phyloP scores from a whole-genome alignment of 1,140 invertebrate species.

The Hyphantria cunea region DNA sequence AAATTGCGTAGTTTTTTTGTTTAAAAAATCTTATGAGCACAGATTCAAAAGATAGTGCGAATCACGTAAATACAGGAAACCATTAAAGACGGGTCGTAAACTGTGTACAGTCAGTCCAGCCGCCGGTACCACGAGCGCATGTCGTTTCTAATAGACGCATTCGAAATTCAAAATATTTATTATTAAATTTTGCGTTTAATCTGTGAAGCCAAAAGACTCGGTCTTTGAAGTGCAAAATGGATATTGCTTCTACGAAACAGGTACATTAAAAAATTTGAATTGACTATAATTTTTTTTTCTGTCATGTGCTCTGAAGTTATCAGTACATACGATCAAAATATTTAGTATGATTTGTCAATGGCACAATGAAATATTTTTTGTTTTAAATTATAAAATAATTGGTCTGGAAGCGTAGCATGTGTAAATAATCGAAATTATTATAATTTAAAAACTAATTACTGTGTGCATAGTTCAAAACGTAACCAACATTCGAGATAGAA shows the following conservation, averaged over 20 bases:
- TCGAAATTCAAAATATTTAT: background rate
- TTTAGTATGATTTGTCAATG: too few relatives aligned
- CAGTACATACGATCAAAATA: background rate
- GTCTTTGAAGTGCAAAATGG: background rate
- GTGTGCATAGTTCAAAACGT: too few relatives aligned
- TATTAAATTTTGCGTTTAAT: background rate
- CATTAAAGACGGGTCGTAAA: constrained; percentile 57
- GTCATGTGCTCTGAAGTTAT: too few relatives aligned
- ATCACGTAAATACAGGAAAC: constrained; percentile 49
- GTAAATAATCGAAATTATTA: too few relatives aligned
- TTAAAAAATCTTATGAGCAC: constrained; percentile 15
- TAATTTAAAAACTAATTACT: too few relatives aligned
- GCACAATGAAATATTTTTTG: too few relatives aligned
- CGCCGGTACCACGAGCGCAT: background rate
- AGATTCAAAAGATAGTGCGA: constrained; percentile 3
- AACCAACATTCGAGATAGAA: too few relatives aligned
- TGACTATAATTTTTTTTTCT: background rate
- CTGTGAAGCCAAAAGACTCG: background rate
- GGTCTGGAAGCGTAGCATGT: too few relatives aligned
- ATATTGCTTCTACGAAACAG: background rate
- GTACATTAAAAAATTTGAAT: background rate
- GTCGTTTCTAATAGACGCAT: background rate
- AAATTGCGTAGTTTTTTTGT: background rate
- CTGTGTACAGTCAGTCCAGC: constrained; percentile 8
- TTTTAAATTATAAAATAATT: too few relatives aligned